Evolutionary conservation across 2,113 vertebrate species (phyloP), one percentile per base, ranked within the genome.

Genomic region (Xiphophorus couchianus): DNA sequence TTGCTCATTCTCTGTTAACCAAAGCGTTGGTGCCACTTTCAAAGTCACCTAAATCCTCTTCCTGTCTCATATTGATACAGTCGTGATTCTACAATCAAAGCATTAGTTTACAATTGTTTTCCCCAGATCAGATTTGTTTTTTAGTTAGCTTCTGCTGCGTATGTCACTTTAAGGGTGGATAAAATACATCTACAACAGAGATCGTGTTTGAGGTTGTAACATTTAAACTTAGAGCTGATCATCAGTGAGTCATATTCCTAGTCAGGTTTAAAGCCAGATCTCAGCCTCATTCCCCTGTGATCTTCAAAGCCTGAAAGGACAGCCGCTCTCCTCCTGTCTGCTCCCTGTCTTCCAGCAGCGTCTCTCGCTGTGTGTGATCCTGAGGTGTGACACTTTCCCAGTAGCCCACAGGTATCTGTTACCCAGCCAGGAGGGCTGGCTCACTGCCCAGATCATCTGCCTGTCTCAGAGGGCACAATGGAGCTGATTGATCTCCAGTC

Each of bases 371-470:
- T 85, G 85, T 90, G 86, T 84, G 89, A 88, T 82, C 87, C 44
- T 30, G 83, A 87, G 84, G 89, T 89, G 90, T 85, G 86, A 83
- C 84, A 85, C 88, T 90, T 91, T 91, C 91, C 86, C 88, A 92
- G 89, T 73, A 73, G 87, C 83, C 87, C 84, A 71, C 87, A 91
- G 90, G 81, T 88, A 90, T 91, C 90, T 9, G 70, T 91, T 91
- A 90, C 89, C 77, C 76, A 69, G 81, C 67, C 71, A 9, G 76
- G 42, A 67, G 80, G 68, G 63, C 81, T 90, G 91, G 89, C 87
- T 51, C 29, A 0, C 44, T 22, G 85, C 88, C 88, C 27, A 39
- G 71, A 17, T 29, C 29, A 58, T 69, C 69, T 77, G 48, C 81
- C 88, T 84, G 78, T 84, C 85, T 77, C 54, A 0, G 75, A 73